phyloP scores from a whole-genome alignment of 2,888 invertebrate species.

The Spilosoma lubricipeda region DNA sequence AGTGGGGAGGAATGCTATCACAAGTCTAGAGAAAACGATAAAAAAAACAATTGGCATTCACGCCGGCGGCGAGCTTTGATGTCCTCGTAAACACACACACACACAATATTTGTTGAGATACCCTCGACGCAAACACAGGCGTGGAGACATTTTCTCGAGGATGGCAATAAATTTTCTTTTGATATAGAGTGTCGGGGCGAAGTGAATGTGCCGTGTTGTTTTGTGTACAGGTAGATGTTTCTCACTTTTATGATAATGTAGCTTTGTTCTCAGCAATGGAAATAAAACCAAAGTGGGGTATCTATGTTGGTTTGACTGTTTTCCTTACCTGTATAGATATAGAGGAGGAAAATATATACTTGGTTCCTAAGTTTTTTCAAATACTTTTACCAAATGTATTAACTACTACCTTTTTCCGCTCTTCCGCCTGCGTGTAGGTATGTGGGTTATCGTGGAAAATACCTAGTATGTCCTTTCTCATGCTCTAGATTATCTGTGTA shows the following conservation, averaged over 20 bases:
- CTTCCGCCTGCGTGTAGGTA: no score
- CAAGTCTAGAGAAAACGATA: conserved; percentile 73
- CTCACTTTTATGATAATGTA: not conserved
- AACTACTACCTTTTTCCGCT: no score
- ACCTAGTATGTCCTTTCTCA: no score
- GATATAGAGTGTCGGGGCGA: conserved; percentile 18
- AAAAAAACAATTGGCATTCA: conserved; percentile 79
- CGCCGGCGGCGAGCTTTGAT: conserved; percentile 69
- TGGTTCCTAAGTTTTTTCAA: no score
- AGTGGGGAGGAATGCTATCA: conserved; percentile 45
- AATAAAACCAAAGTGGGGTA: not conserved
- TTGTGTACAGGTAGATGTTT: conserved; percentile 25
- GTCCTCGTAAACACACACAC: conserved; percentile 64
- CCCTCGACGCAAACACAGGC: conserved; percentile 25
- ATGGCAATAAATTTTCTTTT: conserved; percentile 34
- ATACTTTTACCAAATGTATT: no score
- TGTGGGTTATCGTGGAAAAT: no score
- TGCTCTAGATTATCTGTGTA: no score
- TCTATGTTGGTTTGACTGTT: not conserved
- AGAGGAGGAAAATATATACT: not conserved
- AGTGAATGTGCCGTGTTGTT: conserved; percentile 22
- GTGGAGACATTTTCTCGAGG: conserved; percentile 13
- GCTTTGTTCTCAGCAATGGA: not conserved
- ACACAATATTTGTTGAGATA: conserved; percentile 22
- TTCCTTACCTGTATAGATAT: not conserved